These are phyloP conservation scores for Oriolus oriolus DNA, from an alignment of 2,113 vertebrate species.

Conservation along the genomic window DNA sequence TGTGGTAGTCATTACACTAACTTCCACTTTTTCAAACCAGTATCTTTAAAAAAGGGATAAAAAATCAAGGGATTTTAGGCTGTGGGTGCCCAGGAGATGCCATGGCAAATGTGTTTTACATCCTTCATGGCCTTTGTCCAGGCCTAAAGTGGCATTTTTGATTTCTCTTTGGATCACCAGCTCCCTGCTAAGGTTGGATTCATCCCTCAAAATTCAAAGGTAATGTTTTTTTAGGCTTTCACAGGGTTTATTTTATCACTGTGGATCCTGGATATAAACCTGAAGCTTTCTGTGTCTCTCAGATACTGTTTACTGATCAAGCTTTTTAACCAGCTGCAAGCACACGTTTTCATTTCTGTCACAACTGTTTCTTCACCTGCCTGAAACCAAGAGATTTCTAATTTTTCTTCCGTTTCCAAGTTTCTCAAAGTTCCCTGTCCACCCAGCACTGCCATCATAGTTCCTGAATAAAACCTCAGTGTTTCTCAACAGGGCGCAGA, in stretches of 20 bases:
- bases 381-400: conserved; percentile 26
- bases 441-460: neutral
- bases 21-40: neutral
- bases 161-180: neutral
- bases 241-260: neutral
- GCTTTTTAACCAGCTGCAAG: neutral
- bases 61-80: neutral
- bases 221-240: neutral
- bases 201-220: neutral
- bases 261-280: neutral
- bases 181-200: neutral
- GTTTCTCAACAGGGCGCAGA: conserved; percentile 39
- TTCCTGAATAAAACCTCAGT: conserved; percentile 45
- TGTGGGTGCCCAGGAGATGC: neutral
- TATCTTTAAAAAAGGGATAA: neutral
- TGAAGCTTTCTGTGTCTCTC: neutral
- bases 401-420: conserved; percentile 29
- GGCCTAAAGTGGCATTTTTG: neutral
- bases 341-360: neutral
- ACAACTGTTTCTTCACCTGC: conserved; percentile 17
- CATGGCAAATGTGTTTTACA: neutral
- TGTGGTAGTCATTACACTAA: neutral
- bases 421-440: conserved; percentile 14
- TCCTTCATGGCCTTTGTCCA: neutral
- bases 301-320: neutral